A percentile compares a stretch with the other conserved stretches of the same genome.
phyloP scores from a whole-genome alignment of 2,888 invertebrate genomes.

The Eilema caniola region DNA sequence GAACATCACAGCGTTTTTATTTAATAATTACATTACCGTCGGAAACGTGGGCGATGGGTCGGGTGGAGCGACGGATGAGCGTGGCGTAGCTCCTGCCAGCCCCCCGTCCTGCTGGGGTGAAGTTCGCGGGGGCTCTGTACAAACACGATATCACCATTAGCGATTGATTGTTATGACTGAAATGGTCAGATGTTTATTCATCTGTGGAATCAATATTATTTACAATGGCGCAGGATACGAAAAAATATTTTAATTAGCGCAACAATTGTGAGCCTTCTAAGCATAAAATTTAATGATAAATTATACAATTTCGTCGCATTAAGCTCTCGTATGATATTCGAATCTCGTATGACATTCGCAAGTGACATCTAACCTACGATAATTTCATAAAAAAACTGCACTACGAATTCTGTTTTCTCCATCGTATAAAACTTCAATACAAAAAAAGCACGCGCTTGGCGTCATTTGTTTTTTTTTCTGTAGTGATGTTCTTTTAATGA shows the following conservation, averaged over 20 bases:
- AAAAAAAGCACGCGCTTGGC: too few species aligned
- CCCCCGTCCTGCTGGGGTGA: slow-evolving; percentile 92
- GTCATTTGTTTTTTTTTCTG: too few species aligned
- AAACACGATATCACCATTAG: slow-evolving; percentile 59
- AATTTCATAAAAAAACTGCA: too few species aligned
- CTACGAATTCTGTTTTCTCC: too few species aligned
- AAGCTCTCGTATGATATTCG: too few species aligned
- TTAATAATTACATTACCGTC: slow-evolving; percentile 68
- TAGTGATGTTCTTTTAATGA: too few species aligned
- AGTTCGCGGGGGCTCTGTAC: slow-evolving; percentile 91
- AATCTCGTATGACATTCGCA: too few species aligned
- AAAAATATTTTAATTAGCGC: neutral
- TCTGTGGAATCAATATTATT: neutral
- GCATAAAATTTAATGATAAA: neutral
- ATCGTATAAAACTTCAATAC: too few species aligned
- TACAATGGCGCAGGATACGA: neutral
- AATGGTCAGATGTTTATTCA: slow-evolving; percentile 10
- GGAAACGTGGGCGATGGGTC: slow-evolving; percentile 84
- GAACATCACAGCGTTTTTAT: neutral
- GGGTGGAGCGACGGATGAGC: slow-evolving; percentile 77
- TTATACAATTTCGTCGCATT: neutral
- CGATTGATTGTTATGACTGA: slow-evolving; percentile 26
- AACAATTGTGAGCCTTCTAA: neutral
- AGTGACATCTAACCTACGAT: too few species aligned
- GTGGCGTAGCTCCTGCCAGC: slow-evolving; percentile 80